A percentile compares a stretch with the other conserved stretches of the same genome.
Evolutionary conservation across 2,113 vertebrate species (phyloP).

Genomic region (Talpa occidentalis): DNA sequence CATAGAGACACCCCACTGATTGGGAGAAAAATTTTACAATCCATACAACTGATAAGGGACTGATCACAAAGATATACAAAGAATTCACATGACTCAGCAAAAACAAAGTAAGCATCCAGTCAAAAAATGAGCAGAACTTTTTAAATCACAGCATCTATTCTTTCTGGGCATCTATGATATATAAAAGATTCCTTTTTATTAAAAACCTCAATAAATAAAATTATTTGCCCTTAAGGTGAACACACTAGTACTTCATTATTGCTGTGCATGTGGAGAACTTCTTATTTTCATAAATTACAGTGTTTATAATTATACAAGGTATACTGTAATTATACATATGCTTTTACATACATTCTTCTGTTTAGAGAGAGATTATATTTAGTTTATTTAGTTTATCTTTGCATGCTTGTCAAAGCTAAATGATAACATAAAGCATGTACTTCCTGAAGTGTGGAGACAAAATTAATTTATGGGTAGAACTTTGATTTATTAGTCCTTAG

Average conservation of each 20-base stretch:
- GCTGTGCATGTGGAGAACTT: neutral
- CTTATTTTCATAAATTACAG: neutral
- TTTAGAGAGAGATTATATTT: neutral
- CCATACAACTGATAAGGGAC: too few species aligned
- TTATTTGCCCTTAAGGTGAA: neutral
- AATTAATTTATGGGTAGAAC: neutral
- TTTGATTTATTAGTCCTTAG: constrained; percentile 57
- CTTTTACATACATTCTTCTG: neutral
- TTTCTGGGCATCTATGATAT: neutral
- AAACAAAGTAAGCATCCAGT: too few species aligned
- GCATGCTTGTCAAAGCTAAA: neutral
- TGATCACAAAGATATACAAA: too few species aligned
- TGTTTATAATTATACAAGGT: neutral
- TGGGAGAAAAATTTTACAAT: too few species aligned
- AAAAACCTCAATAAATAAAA: constrained; percentile 50
- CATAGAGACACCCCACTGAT: too few species aligned
- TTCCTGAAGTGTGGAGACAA: neutral
- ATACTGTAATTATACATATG: neutral
- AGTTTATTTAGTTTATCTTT: constrained; percentile 31
- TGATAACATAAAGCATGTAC: neutral
- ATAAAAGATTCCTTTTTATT: constrained; percentile 28
- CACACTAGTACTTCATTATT: neutral
- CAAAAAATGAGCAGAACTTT: too few species aligned
- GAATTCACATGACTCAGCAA: too few species aligned
- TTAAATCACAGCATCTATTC: neutral